Conservation (phyloP, 2,113 vertebrate genomes). For the Calidris pugnax region DNA sequence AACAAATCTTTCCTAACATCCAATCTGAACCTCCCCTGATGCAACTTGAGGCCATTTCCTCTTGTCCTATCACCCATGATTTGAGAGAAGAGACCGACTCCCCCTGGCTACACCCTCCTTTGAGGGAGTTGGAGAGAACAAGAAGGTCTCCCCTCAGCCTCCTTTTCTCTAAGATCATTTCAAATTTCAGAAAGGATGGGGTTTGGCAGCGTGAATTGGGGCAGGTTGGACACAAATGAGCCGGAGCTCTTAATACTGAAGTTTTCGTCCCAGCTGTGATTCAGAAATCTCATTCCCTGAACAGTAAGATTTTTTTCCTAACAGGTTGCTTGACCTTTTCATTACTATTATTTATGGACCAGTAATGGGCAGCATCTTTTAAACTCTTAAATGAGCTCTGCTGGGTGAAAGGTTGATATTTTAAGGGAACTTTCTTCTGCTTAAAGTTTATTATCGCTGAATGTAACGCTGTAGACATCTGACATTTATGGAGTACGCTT, state of each 20-base stretch:
- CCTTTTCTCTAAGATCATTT: background rate
- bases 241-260: background rate
- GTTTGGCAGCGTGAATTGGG: background rate
- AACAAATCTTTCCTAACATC: no score
- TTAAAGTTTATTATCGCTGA: background rate
- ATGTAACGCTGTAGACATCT: background rate
- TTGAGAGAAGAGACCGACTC: no score
- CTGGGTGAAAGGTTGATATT: constrained; percentile 51
- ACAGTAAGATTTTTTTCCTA: constrained; percentile 1
- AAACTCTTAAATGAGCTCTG: background rate
- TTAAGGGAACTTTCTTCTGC: constrained; percentile 27
- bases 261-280: background rate
- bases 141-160: no score
- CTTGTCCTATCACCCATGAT: no score
- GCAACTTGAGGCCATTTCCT: no score
- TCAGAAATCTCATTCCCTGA: background rate
- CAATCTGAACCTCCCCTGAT: no score
- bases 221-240: background rate
- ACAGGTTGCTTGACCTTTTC: constrained; percentile 53
- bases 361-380: constrained; percentile 17
- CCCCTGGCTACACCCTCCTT: no score
- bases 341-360: constrained; percentile 40
- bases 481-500: constrained; percentile 37
- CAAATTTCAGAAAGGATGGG: background rate
- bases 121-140: no score